Conservation (phyloP, 2,888 invertebrate genomes). For the Mechanitis mazaeus region DNA sequence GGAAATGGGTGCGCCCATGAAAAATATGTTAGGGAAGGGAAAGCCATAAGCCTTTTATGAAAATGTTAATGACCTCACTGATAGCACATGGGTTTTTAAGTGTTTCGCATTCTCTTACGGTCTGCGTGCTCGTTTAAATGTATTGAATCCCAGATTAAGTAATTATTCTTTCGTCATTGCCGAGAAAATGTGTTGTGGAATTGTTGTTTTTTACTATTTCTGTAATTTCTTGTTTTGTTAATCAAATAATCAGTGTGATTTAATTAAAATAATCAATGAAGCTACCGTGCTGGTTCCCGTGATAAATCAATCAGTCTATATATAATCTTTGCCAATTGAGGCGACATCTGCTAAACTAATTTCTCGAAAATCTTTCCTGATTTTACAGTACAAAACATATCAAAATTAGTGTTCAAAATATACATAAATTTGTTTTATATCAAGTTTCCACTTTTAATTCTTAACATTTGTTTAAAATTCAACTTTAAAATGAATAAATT, state of each 20-base stretch:
- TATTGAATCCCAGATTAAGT: conserved; percentile 34
- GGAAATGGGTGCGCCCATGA: conserved; percentile 60
- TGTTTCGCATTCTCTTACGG: conserved; percentile 46
- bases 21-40: conserved; percentile 65
- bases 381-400: too few relatives aligned
- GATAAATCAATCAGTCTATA: too few relatives aligned
- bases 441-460: too few relatives aligned
- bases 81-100: conserved; percentile 51
- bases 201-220: background rate
- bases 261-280: too few relatives aligned
- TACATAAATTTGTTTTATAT: too few relatives aligned
- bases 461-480: too few relatives aligned
- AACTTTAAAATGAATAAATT: too few relatives aligned
- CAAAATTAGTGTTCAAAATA: too few relatives aligned
- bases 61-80: conserved; percentile 67
- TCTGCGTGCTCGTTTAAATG: conserved; percentile 38
- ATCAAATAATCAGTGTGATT: background rate
- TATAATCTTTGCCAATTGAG: too few relatives aligned
- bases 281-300: too few relatives aligned
- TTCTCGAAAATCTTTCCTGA: too few relatives aligned
- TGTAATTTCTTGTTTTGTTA: background rate
- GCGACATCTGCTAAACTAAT: too few relatives aligned
- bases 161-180: conserved; percentile 23
- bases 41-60: conserved; percentile 68
- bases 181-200: background rate